Evolutionary conservation across 2,888 invertebrate species (phyloP), one percentile per base, ranked within the genome.

Genomic region (Chymomyza procnemis): DNA sequence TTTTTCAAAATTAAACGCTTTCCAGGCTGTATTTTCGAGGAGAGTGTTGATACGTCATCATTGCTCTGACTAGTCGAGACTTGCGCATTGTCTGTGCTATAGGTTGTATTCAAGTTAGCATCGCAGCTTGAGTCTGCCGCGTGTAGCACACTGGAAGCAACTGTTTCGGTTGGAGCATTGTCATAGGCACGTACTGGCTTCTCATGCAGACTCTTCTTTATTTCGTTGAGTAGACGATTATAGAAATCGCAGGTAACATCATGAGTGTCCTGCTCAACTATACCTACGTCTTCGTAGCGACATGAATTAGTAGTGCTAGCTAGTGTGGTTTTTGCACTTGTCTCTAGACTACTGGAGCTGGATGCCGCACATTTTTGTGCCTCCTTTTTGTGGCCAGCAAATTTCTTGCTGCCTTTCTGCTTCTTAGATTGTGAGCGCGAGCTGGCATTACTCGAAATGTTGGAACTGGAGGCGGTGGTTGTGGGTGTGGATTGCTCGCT

Each of bases 191-290:
- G 69, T 4, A 56, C 72, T 1, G 84, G 84, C 34, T 88, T 88
- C 61, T 86, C 85, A 61, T 84, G 88, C 48, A 90, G 76, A 60
- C 85, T 90, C 69, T 89, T 90, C 67, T 91, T 91, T 46, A 91
- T 91, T 74, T 91, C 91, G 58, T 88, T 88, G 9, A 91, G 75
- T 16, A 91, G 74, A 41, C 91, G 90, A 80, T 90, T 91, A 68
- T 91, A 91, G 72, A 91, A 91, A 67, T 90, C 90, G 73, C 91
- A 91, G 67, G 87, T 88, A 1, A 88, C 89, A 16, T 88, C 88
- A 61, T 88, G 88, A 4, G 86, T 81, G 3, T 89, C 86, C 58
- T 72, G 74, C 14, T 79, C 80, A 9, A 70, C 70, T 8, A 61
- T 54, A 47, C 67, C 19, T 16, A 34, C 66, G 22, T 74, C 74